Conservation (phyloP, 2,113 vertebrate genomes). For the Balaenoptera acutorostrata region DNA sequence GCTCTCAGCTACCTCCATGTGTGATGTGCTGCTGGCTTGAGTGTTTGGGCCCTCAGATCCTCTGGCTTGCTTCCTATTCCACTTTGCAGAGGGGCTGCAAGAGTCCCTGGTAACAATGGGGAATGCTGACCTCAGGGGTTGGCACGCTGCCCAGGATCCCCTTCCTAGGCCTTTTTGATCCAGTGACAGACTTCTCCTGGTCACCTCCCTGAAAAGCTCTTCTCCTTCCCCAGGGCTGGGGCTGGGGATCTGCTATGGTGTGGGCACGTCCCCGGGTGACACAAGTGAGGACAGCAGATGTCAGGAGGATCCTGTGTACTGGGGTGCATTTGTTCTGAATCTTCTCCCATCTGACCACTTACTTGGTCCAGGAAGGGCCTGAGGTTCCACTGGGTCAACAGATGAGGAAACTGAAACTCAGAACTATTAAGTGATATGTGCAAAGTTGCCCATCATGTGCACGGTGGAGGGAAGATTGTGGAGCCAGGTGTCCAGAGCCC, state of each 20-base stretch:
- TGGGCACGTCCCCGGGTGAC: not conserved
- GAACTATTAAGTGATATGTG: not conserved
- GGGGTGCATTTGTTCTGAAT: not conserved
- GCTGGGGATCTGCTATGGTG: not conserved
- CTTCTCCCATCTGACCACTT: not conserved
- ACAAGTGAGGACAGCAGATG: not conserved
- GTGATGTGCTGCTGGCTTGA: not conserved
- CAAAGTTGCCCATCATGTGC: not conserved
- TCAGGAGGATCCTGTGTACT: not conserved
- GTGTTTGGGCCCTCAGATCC: not conserved
- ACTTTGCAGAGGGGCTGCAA: not conserved
- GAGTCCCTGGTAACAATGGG: not conserved
- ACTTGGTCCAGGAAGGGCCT: not conserved
- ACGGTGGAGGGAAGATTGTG: not conserved
- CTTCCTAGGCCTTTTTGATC: not conserved
- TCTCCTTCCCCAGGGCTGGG: not conserved
- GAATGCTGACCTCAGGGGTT: not conserved
- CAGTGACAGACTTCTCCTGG: not conserved
- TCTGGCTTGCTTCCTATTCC: no score
- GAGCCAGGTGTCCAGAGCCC: not conserved
- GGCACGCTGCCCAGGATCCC: not conserved
- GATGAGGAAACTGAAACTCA: not conserved
- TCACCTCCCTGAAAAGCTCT: not conserved
- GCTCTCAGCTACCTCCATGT: not conserved
- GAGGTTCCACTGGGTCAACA: not conserved